Conservation (phyloP, 2,888 invertebrate genomes). For the Dryadula phaetusa region DNA sequence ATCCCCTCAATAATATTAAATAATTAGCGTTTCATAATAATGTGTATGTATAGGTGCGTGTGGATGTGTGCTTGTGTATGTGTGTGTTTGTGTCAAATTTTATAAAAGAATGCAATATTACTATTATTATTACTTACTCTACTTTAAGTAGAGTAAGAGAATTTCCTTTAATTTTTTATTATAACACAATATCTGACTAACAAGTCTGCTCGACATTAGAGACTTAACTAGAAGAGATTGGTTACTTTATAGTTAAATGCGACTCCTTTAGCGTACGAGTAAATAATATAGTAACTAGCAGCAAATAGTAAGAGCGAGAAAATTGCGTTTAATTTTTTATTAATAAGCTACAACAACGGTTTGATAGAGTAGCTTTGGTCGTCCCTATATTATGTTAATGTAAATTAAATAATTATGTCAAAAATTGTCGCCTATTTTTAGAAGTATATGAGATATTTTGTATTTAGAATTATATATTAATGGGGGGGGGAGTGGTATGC, state of each 20-base stretch:
- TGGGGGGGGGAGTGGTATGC: no score
- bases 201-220: neutral
- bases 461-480: no score
- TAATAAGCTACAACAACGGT: conserved; percentile 42
- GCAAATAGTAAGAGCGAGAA: no score
- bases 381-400: conserved; percentile 15
- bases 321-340: conserved; percentile 43
- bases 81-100: no score
- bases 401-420: neutral
- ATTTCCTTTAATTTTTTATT: neutral
- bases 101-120: no score
- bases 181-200: neutral
- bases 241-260: conserved; percentile 6
- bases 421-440: neutral
- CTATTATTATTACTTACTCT: no score
- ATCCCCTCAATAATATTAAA: no score
- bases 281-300: conserved; percentile 25
- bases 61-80: no score
- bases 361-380: conserved; percentile 40
- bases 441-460: no score
- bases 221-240: neutral
- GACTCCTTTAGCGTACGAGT: neutral
- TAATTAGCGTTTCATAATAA: no score
- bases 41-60: no score
- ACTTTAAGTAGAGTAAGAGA: no score